Base-by-base conservation (phyloP, 2,113 vertebrate genomes). In the Pelmatolapia mariae region DNA sequence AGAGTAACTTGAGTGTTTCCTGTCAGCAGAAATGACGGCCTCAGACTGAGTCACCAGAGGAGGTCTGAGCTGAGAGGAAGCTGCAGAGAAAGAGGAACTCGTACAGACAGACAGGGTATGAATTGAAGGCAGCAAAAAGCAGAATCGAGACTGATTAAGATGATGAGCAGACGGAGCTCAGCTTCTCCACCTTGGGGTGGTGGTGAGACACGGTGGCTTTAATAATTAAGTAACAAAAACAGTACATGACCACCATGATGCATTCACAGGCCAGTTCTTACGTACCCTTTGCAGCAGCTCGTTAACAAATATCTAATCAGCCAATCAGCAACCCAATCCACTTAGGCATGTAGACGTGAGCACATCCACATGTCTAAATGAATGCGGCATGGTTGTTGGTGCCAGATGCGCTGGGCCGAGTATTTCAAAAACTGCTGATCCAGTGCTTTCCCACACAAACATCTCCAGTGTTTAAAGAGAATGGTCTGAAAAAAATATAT, bases 81-180 rank as follows among this genome's bases (percentile, higher is more conserved):
- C 80, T 29, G 52, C 16, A 31, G 33, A 73, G 66, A 85, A 90
- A 82, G 86, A 82, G 88, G 83, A 92, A 94, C 10, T 9, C 4
- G 1, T 76, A 57, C 22, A 13, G 26, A 50, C 33, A 71, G 43
- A 29, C 2, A 52, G 33, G 68, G 38, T 63, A 86, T 47, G 36
- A 61, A 63, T 38, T 50, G 19, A 50, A 78, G 38, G 52, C 43
- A 29, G 61, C 15, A 19, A 43, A 89, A 88, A 86, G 61, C 59
- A 82, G 86, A 91, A 89, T 10, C 38, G 63, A 86, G 89, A 91
- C 61, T 2, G n/a, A 80, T 45, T 24, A 47, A 50, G 6, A 57
- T 80, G 4, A 56, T 16, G 22, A 43, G 11, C 22, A 52, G 71
- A 22, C 5, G 2, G 38, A 52, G 3, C 16, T 83, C 29, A 19